Evolutionary conservation across 2,113 vertebrate genomes (phyloP).

Genomic region (Oxygymnocypris stewartii): DNA sequence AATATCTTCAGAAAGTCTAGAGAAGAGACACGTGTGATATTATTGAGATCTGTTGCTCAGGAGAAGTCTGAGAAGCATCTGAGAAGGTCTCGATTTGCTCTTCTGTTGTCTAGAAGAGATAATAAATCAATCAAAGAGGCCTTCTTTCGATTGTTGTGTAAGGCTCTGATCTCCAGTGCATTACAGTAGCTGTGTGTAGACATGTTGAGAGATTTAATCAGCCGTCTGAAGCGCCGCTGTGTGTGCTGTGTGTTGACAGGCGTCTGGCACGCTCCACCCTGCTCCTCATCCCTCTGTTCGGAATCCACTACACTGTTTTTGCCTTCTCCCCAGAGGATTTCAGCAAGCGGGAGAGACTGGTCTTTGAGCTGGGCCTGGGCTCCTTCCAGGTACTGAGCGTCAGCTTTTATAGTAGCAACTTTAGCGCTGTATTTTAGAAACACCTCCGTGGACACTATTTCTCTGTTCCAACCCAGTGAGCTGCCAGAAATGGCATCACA

Average conservation of each 20-base stretch:
- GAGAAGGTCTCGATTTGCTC: background rate
- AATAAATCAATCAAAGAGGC: background rate
- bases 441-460: background rate
- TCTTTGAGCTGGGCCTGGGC: conserved; percentile 95
- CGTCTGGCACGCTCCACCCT: conserved; percentile 94
- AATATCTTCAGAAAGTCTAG: background rate
- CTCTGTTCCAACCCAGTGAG: background rate
- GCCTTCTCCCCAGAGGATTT: conserved; percentile 97
- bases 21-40: background rate
- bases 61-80: background rate
- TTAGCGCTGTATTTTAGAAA: background rate
- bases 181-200: background rate
- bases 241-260: conserved; percentile 69
- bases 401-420: background rate
- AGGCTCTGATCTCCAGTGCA: conserved; percentile 10
- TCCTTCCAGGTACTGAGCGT: conserved; percentile 88
- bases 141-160: background rate
- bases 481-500: background rate
- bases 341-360: conserved; percentile 92
- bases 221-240: conserved; percentile 14
- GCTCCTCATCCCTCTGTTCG: conserved; percentile 94
- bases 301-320: conserved; percentile 98
- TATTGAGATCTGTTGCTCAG: background rate
- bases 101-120: background rate
- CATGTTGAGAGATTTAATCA: conserved; percentile 7